These are phyloP conservation scores for Andrena marginata DNA, from an alignment of 2,888 invertebrate species.

Conservation along the genomic window DNA sequence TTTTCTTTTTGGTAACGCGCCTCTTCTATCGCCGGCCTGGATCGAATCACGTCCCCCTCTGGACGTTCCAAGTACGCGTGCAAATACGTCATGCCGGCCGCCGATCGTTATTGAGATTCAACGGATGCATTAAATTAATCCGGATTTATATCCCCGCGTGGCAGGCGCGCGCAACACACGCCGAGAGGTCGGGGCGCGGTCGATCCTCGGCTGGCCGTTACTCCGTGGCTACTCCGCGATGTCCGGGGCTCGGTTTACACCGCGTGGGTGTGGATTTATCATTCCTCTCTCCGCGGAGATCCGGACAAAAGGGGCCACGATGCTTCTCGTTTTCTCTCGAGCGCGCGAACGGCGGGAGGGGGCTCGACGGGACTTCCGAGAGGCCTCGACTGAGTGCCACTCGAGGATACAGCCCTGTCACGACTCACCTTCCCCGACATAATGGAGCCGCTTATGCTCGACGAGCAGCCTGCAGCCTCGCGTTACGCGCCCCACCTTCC, in stretches of 20 bases:
- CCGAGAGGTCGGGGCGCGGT: slow-evolving; percentile 46
- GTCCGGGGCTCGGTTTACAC: slow-evolving; percentile 69
- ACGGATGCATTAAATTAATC: slow-evolving; percentile 80
- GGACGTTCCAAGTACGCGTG: slow-evolving; percentile 62
- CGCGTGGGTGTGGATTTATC: slow-evolving; percentile 75
- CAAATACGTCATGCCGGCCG: slow-evolving; percentile 68
- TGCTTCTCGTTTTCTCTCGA: slow-evolving; percentile 18
- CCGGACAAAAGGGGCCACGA: slow-evolving; percentile 63
- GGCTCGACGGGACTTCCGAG: slow-evolving; percentile 10
- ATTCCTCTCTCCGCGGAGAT: slow-evolving; percentile 47
- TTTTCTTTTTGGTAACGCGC: slow-evolving; percentile 10
- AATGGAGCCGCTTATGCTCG: slow-evolving; percentile 60
- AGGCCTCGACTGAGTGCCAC: slow-evolving; percentile 43
- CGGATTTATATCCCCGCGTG: slow-evolving; percentile 77
- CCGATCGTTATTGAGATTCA: slow-evolving; percentile 77
- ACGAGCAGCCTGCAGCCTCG: slow-evolving; percentile 37
- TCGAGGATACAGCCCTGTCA: slow-evolving; percentile 63
- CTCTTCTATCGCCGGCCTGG: slow-evolving; percentile 3
- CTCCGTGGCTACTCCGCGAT: slow-evolving; percentile 41
- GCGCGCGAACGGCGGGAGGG: not conserved
- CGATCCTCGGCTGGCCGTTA: slow-evolving; percentile 34
- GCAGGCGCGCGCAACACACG: not conserved
- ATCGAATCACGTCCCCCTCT: slow-evolving; percentile 6
- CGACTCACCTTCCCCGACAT: slow-evolving; percentile 65
- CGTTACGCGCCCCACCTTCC: slow-evolving; percentile 55